phyloP scores from a whole-genome alignment of 1,140 invertebrate genomes.

The Zaprionus ghesquierei region DNA sequence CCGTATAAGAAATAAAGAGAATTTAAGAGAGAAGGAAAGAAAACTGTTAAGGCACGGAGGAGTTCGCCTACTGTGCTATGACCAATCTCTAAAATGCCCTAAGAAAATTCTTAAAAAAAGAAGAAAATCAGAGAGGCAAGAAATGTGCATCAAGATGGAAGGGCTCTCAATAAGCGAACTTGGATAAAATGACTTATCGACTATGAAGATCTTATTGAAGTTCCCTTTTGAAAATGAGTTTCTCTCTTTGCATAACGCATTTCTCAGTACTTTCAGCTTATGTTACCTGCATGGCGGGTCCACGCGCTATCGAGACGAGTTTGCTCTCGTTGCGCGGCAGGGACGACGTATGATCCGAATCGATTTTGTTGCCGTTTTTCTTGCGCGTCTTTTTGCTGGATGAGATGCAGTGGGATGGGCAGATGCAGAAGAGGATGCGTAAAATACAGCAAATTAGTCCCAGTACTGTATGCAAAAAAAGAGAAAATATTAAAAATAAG shows the following conservation, averaged over 20 bases:
- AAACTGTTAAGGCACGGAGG: too few relatives aligned
- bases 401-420: conserved; percentile 84
- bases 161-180: too few relatives aligned
- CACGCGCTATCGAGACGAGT: conserved; percentile 76
- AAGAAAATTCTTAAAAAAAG: too few relatives aligned
- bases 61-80: too few relatives aligned
- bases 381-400: conserved; percentile 77
- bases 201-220: too few relatives aligned
- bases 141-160: too few relatives aligned
- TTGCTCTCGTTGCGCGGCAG: conserved; percentile 78
- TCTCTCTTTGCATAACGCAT: background rate
- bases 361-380: conserved; percentile 80
- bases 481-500: background rate
- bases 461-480: conserved; percentile 67
- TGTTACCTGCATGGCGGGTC: conserved; percentile 67
- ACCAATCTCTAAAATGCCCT: too few relatives aligned
- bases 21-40: too few relatives aligned
- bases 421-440: conserved; percentile 86
- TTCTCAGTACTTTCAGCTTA: background rate
- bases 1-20: too few relatives aligned
- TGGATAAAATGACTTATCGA: too few relatives aligned
- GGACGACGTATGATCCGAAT: conserved; percentile 82
- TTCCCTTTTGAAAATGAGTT: background rate
- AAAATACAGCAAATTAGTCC: conserved; percentile 86
- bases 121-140: too few relatives aligned